These are phyloP conservation scores for Elachura formosa DNA, from an alignment of 2,113 vertebrate species.

Conservation along the genomic window DNA sequence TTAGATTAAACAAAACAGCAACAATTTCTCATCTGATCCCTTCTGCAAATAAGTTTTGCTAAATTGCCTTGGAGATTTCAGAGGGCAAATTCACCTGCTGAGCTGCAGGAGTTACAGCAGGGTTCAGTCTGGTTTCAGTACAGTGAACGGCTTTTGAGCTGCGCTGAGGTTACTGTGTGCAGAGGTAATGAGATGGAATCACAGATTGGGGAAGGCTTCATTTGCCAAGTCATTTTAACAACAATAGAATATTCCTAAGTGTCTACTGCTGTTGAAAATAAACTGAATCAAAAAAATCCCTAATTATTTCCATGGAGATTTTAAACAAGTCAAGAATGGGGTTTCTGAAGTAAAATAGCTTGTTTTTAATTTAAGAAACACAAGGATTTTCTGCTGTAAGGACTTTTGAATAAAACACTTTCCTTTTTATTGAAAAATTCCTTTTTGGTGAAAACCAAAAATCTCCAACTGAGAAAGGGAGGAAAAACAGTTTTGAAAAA, in stretches of 20 bases:
- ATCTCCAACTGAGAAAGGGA: not conserved
- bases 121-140: not conserved
- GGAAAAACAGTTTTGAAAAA: not conserved
- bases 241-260: not conserved
- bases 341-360: not conserved
- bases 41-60: not conserved
- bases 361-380: not conserved
- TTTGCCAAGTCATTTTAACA: not conserved
- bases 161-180: not conserved
- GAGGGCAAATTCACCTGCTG: not conserved
- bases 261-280: not conserved
- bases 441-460: not conserved
- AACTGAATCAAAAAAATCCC: not conserved
- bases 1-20: not conserved
- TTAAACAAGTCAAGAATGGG: not conserved
- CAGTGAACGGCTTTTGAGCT: not conserved
- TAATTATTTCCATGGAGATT: not conserved
- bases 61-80: not conserved
- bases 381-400: not conserved
- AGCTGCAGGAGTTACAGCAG: not conserved
- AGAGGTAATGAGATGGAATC: not conserved
- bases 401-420: not conserved
- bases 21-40: not conserved
- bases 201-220: not conserved
- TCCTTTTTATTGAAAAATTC: not conserved